A percentile compares a stretch with the other conserved stretches of the same genome.
Evolutionary conservation across 2,113 vertebrate genomes (phyloP).

Genomic region (Benitochromis conjunctus): DNA sequence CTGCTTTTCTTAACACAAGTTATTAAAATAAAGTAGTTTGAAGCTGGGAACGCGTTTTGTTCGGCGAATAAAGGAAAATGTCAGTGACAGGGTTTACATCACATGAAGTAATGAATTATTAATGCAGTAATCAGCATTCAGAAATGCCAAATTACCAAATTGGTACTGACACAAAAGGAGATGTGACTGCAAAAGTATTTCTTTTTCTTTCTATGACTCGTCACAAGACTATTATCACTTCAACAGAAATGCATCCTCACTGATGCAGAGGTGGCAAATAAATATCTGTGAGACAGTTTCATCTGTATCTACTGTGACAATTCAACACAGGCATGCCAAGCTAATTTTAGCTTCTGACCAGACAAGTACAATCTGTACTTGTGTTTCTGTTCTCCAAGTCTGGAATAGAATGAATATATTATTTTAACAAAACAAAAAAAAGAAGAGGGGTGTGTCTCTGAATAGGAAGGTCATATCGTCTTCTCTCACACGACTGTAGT

Average conservation of each 20-base stretch:
- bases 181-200: constrained; percentile 10
- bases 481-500: neutral
- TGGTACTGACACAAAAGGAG: constrained; percentile 33
- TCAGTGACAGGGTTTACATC: constrained; percentile 40
- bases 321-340: neutral
- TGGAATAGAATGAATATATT: neutral
- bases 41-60: constrained; percentile 21
- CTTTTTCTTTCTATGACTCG: neutral
- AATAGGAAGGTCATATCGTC: neutral
- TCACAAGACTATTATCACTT: neutral
- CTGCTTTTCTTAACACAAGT: constrained; percentile 25
- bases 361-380: neutral
- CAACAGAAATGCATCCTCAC: neutral
- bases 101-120: constrained; percentile 44
- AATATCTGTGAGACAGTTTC: neutral
- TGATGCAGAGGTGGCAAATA: neutral
- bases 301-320: neutral
- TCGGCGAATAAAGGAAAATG: constrained; percentile 33
- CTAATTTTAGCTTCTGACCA: neutral
- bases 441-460: neutral
- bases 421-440: neutral
- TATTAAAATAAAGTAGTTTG: constrained; percentile 28
- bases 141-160: constrained; percentile 29
- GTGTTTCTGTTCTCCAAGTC: neutral
- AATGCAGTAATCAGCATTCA: constrained; percentile 45